Conservation (phyloP, 2,888 invertebrate genomes). For the Apotomis capreana region DNA sequence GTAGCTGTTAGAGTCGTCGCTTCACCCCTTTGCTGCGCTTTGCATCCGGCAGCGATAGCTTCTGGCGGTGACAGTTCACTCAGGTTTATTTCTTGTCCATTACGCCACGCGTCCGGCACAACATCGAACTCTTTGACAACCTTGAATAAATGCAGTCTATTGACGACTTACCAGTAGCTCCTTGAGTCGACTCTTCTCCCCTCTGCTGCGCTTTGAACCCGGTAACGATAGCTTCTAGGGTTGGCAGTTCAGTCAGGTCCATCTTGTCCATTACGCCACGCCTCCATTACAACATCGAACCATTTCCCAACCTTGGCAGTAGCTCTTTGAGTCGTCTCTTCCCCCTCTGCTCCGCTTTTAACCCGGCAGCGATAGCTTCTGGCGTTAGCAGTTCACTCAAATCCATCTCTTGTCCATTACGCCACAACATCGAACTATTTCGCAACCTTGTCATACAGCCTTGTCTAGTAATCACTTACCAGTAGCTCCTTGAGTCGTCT, state of each 20-base stretch:
- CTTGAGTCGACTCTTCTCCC: too few species aligned
- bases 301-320: too few species aligned
- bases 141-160: slow-evolving; percentile 72
- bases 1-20: slow-evolving; percentile 59
- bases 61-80: slow-evolving; percentile 93
- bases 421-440: not conserved
- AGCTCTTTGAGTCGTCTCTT: too few species aligned
- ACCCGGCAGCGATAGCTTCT: too few species aligned
- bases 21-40: slow-evolving; percentile 67
- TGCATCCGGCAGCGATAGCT: slow-evolving; percentile 59
- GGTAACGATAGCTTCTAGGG: too few species aligned
- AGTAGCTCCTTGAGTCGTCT: slow-evolving; percentile 58
- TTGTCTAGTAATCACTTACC: slow-evolving; percentile 51
- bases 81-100: slow-evolving; percentile 91
- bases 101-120: slow-evolving; percentile 89
- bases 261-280: too few species aligned
- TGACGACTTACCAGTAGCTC: not conserved
- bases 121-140: slow-evolving; percentile 93
- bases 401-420: not conserved
- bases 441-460: too few species aligned
- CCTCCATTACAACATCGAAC: too few species aligned
- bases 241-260: too few species aligned
- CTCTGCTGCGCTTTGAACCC: too few species aligned
- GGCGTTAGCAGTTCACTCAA: not conserved
- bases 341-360: too few species aligned